Conservation (phyloP, 2,888 invertebrate genomes). For the Polydesmus complanatus region DNA sequence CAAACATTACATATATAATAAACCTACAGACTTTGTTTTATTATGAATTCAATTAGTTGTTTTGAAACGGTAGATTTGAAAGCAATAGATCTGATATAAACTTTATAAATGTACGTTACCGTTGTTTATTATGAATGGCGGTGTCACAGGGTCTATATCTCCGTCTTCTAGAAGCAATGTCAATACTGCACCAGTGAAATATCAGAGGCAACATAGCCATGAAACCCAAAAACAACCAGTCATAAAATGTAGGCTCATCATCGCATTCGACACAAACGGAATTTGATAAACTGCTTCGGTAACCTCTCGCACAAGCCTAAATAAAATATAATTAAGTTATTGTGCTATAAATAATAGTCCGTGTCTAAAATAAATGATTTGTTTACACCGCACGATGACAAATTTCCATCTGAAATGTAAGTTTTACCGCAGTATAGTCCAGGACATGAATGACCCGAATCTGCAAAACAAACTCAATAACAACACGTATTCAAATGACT, state of each 20-base stretch:
- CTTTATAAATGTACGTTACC: too few species aligned
- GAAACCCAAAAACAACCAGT: conserved; percentile 86
- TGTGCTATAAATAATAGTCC: not conserved
- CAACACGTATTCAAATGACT: not conserved
- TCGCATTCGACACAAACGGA: conserved; percentile 64
- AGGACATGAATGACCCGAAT: conserved; percentile 42
- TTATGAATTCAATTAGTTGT: too few species aligned
- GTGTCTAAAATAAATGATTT: not conserved
- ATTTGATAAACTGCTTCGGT: conserved; percentile 44
- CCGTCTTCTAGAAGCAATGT: conserved; percentile 54
- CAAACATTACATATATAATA: too few species aligned
- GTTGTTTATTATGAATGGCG: conserved; percentile 2
- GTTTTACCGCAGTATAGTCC: conserved; percentile 72
- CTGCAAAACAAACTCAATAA: not conserved
- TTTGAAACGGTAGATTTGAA: not conserved
- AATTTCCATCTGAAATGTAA: conserved; percentile 47
- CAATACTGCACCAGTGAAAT: conserved; percentile 85
- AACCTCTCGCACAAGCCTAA: conserved; percentile 65
- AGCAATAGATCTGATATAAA: too few species aligned
- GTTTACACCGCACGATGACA: conserved; percentile 58
- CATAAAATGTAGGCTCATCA: conserved; percentile 63
- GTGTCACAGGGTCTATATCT: conserved; percentile 38
- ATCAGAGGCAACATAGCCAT: conserved; percentile 79
- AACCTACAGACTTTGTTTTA: too few species aligned
- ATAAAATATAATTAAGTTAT: not conserved